Evolutionary conservation across 1,140 invertebrate species (phyloP).

Genomic region (Cydia splendana): DNA sequence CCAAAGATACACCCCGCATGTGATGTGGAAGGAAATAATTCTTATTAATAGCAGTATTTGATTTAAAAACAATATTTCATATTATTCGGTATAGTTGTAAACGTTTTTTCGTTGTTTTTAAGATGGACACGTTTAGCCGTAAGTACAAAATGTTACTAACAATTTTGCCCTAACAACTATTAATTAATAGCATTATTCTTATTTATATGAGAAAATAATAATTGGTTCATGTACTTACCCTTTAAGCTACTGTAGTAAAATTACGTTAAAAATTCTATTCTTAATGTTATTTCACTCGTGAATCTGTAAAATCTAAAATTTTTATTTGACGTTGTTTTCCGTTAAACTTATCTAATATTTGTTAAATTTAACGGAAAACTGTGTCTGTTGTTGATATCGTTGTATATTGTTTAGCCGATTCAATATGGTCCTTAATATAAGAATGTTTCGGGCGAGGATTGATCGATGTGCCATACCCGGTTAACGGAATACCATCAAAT

Average conservation of each 20-base stretch:
- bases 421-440: conserved; percentile 73
- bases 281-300: conserved; percentile 52
- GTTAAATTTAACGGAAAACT: not conserved
- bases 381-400: conserved; percentile 36
- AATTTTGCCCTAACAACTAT: conserved; percentile 49
- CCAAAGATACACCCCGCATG: conserved; percentile 70
- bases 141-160: conserved; percentile 74
- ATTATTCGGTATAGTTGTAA: conserved; percentile 50
- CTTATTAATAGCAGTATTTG: conserved; percentile 68
- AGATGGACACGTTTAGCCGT: conserved; percentile 56
- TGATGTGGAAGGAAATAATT: conserved; percentile 51
- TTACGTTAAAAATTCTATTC: conserved; percentile 44
- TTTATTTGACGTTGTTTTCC: conserved; percentile 19
- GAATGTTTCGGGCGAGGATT: conserved; percentile 54
- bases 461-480: conserved; percentile 70
- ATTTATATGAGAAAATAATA: conserved; percentile 55
- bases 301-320: conserved; percentile 41
- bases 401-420: conserved; percentile 40
- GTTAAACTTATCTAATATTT: not conserved
- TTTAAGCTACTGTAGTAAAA: conserved; percentile 56
- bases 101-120: conserved; percentile 43
- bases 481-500: conserved; percentile 66
- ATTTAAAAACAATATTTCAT: conserved; percentile 46
- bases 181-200: conserved; percentile 43
- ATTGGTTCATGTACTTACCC: conserved; percentile 75